A percentile compares a stretch with the other conserved stretches of the same genome.
These are phyloP conservation scores for Meloidogyne chitwoodi DNA, from an alignment of 1,140 invertebrate genomes.

Conservation along the genomic window DNA sequence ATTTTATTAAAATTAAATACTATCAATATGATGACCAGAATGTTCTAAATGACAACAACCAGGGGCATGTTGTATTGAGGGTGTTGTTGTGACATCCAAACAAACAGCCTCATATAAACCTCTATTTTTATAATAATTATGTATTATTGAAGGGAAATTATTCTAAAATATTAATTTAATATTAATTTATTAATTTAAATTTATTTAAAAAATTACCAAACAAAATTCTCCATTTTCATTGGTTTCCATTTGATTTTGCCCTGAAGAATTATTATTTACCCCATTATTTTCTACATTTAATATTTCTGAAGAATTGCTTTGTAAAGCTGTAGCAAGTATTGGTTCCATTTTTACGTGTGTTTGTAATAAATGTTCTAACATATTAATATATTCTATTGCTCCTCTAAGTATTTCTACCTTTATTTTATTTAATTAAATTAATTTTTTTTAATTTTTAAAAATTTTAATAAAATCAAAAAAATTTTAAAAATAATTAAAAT, in stretches of 20 bases:
- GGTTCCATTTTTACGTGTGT: constrained; percentile 49
- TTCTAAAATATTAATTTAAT: constrained; percentile 13
- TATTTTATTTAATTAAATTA: too few species aligned
- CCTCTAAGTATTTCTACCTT: constrained; percentile 85
- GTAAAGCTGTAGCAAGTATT: constrained; percentile 46
- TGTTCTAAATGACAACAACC: constrained; percentile 9
- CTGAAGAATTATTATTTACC: constrained; percentile 8
- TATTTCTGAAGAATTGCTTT: constrained; percentile 36
- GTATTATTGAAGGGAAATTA: constrained; percentile 14
- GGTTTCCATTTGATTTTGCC: not conserved
- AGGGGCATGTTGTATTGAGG: not conserved
- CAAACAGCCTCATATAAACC: constrained; percentile 11
- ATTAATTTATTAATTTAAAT: too few species aligned
- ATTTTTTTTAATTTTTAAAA: too few species aligned
- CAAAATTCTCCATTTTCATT: not conserved
- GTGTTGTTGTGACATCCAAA: not conserved
- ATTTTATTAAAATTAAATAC: not conserved
- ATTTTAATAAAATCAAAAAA: too few species aligned
- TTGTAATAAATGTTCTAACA: constrained; percentile 70
- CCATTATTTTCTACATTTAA: constrained; percentile 23
- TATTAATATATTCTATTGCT: constrained; percentile 96
- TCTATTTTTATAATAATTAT: constrained; percentile 26
- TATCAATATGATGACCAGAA: not conserved
- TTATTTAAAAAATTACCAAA: not conserved
- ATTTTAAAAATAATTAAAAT: too few species aligned